Evolutionary conservation across 2,113 vertebrate genomes (phyloP).

Genomic region (Herpetotheres cachinnans): DNA sequence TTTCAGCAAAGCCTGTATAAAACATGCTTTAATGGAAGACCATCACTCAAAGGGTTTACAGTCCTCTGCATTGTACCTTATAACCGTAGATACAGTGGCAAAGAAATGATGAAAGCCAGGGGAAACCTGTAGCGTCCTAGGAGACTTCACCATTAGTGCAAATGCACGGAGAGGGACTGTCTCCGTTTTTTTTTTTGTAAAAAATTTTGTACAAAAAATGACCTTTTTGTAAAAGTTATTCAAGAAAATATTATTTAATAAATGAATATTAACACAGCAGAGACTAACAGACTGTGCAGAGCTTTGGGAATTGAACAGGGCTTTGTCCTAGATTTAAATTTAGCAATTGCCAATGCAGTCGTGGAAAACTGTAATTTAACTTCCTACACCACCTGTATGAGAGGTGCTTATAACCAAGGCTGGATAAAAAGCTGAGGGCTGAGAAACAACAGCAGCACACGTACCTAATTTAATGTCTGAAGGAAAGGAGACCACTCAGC

Average conservation of each 20-base stretch:
- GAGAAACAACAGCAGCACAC: neutral
- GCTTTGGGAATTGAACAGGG: neutral
- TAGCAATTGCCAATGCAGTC: neutral
- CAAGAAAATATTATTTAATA: neutral
- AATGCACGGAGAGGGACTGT: neutral
- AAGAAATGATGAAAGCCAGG: neutral
- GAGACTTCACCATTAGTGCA: neutral
- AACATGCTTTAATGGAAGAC: neutral
- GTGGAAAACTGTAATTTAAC: neutral
- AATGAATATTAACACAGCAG: neutral
- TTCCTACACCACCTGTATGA: neutral
- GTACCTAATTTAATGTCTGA: neutral
- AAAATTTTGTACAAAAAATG: too few species aligned
- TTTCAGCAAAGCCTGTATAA: neutral
- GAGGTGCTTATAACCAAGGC: neutral
- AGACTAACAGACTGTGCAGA: neutral
- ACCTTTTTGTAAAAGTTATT: neutral
- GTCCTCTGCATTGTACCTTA: neutral
- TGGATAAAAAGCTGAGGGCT: neutral
- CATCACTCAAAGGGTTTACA: neutral
- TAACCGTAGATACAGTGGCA: neutral
- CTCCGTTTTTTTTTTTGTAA: too few species aligned
- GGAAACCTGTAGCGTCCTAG: neutral
- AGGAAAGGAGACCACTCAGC: neutral
- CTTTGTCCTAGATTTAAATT: neutral